Evolutionary conservation across 2,797 vertebrate genomes (phyloP), one percentile per base, ranked within the genome.

Genomic region (Manis javanica): DNA sequence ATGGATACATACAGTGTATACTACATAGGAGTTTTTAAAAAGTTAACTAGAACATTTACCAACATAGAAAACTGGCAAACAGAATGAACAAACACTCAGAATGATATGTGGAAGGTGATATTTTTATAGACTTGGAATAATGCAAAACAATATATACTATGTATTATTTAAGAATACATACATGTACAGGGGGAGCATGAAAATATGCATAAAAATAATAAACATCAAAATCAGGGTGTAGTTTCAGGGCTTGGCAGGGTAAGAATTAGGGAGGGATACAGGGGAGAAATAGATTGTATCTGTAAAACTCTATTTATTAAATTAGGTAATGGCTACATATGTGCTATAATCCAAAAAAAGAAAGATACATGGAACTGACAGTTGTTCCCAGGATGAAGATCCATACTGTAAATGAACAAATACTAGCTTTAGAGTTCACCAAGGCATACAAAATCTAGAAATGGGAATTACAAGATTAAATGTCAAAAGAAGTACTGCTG

Each of bases 301-400:
- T 49, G 11, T 66, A 5, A 81, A 87, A 21, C 64, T 92, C 66
- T 72, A 90, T 57, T 92, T 85, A 59, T 88, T 93, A 89, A 93
- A 63, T 5, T 68, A 68, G 4, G 49, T 51, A 21, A 24, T 87
- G 7, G 21, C 6, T 53, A 74, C 23, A 49, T 5, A 37, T 57
- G 42, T 81, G 24, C 26, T 74, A 72, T 24, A 77, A 72, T 46
- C 46, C 11, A 63, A 49, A 46, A 53, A 55, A 74, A 75, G 37
- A 79, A 91, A 34, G 23, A 31, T 59, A 51, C 10, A 24, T 19
- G 31, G 16, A 78, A 82, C 61, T 84, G n/a, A 85, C 37, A 49
- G 4, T 37, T 75, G 9, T 78, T 68, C 82, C 51, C 66, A 93
- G 49, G 14, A 79, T 49, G 55, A 82, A 79, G 16, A 78, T 49